These are phyloP conservation scores for Nemopilema nomurai DNA, from an alignment of 30 jellyfish, hydroid and myxozoan species.

Conservation along the genomic window DNA sequence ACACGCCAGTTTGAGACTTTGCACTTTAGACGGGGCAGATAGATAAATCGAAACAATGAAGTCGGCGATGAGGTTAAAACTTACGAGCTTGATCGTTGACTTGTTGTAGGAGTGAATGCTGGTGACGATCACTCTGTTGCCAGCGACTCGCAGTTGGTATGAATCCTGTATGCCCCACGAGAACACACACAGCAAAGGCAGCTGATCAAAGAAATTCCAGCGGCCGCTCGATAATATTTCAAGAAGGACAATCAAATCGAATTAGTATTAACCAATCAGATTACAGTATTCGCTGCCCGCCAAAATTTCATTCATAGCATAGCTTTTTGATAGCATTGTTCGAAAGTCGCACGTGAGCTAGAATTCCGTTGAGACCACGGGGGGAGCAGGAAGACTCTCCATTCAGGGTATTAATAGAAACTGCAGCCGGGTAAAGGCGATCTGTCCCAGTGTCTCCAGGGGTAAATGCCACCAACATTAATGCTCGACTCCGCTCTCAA, in stretches of 20 bases:
- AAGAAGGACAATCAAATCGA: constrained; percentile 34
- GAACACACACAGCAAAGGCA: constrained; percentile 67
- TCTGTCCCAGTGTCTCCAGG: neutral
- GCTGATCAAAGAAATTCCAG: constrained; percentile 54
- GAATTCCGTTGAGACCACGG: neutral
- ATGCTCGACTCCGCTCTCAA: neutral
- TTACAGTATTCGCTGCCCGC: constrained; percentile 55
- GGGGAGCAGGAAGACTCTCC: neutral
- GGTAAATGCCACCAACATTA: neutral
- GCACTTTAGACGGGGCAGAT: neutral
- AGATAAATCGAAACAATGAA: neutral
- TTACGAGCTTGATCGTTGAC: neutral
- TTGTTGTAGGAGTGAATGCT: constrained; percentile 5
- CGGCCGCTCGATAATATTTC: constrained; percentile 13
- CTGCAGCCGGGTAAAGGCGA: neutral
- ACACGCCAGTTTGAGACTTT: no score
- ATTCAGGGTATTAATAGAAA: neutral
- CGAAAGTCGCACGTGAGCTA: constrained; percentile 28
- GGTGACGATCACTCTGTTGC: constrained; percentile 15
- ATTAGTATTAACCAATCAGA: constrained; percentile 41
- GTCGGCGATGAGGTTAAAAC: neutral
- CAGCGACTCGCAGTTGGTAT: constrained; percentile 13
- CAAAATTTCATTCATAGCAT: constrained; percentile 52
- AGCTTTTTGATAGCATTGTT: neutral
- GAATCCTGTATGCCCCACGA: constrained; percentile 45